A percentile compares a stretch with the other conserved stretches of the same genome.
Conservation (phyloP, 2,888 invertebrate genomes). For the Microctonus aethiopoides region DNA sequence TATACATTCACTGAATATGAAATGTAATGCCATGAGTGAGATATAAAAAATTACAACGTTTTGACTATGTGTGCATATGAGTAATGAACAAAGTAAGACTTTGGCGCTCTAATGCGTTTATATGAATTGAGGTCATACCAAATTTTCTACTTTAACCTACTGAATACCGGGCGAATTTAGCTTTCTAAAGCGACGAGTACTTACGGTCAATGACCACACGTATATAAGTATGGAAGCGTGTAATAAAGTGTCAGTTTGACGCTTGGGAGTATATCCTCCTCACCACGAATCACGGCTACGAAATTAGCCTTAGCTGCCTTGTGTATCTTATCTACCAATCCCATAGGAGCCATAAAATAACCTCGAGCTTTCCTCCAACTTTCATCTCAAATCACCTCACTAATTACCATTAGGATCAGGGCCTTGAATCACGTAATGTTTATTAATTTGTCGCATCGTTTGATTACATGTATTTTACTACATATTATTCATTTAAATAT, state of each 20-base stretch:
- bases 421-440: conserved; percentile 7
- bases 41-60: conserved; percentile 21
- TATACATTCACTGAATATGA: neutral
- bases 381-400: conserved; percentile 24
- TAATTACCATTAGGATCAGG: conserved; percentile 16
- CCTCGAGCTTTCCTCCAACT: conserved; percentile 38
- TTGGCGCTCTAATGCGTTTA: conserved; percentile 42
- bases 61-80: conserved; percentile 8
- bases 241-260: conserved; percentile 22
- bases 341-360: conserved; percentile 49
- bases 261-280: conserved; percentile 44
- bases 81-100: conserved; percentile 3
- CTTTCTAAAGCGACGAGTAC: conserved; percentile 60
- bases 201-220: conserved; percentile 31
- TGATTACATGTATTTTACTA: no score
- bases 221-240: conserved; percentile 27
- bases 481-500: no score
- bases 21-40: neutral
- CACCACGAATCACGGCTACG: conserved; percentile 47
- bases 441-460: conserved; percentile 1
- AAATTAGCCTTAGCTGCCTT: conserved; percentile 52
- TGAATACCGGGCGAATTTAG: conserved; percentile 65
- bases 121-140: conserved; percentile 65
- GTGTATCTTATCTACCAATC: conserved; percentile 33
- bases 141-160: conserved; percentile 68